A percentile compares a stretch with the other conserved stretches of the same genome.
phyloP scores from a whole-genome alignment of 2,888 invertebrate genomes.

The Zygogramma bicolorata region DNA sequence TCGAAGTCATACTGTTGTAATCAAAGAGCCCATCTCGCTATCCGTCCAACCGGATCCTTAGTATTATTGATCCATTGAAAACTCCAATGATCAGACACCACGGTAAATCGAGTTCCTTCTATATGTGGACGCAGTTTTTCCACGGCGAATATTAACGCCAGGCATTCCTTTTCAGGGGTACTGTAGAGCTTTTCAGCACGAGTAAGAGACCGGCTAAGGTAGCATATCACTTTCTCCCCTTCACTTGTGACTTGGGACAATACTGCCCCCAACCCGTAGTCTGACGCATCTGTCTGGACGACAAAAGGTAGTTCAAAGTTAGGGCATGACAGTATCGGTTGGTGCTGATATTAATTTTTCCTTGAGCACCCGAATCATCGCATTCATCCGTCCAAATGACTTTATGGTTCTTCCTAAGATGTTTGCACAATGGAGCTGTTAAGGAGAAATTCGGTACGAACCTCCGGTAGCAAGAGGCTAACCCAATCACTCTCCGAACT shows the following conservation, averaged over 20 bases:
- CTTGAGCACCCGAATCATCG: no score
- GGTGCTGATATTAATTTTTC: neutral
- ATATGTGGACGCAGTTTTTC: conserved; percentile 3
- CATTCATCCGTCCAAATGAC: no score
- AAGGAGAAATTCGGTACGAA: conserved; percentile 21
- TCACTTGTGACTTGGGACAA: neutral
- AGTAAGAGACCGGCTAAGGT: neutral
- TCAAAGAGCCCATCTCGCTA: conserved; percentile 38
- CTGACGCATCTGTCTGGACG: conserved; percentile 6
- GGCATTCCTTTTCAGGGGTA: neutral
- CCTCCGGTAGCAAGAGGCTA: conserved; percentile 24
- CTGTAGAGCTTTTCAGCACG: neutral
- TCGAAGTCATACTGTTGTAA: conserved; percentile 38
- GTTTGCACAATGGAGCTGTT: neutral
- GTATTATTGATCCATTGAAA: conserved; percentile 9
- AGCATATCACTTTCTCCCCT: neutral
- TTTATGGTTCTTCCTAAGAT: neutral
- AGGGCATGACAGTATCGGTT: conserved; percentile 21
- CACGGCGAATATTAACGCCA: neutral
- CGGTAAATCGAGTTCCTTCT: neutral
- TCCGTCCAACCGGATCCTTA: conserved; percentile 33
- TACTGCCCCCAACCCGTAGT: neutral
- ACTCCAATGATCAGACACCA: conserved; percentile 10
- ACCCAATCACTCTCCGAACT: conserved; percentile 19
- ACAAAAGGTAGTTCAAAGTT: conserved; percentile 18